These are phyloP conservation scores for Poliocrania exsul DNA, from an alignment of 2,797 vertebrate genomes.

Conservation along the genomic window DNA sequence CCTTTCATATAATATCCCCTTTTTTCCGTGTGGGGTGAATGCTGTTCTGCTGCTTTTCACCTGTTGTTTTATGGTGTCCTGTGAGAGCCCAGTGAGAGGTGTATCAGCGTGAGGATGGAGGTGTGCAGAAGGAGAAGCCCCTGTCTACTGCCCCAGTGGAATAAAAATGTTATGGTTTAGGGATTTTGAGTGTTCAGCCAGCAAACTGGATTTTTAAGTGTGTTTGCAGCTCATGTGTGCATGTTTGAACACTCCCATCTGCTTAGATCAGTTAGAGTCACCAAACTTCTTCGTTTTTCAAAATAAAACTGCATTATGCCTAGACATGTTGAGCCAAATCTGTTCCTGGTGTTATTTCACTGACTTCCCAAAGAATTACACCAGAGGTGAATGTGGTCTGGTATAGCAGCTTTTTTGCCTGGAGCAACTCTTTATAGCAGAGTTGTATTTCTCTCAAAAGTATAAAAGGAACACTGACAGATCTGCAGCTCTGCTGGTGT, in stretches of 20 bases:
- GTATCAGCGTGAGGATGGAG: accelerated
- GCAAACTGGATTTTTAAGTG: background rate
- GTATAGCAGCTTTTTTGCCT: constrained; percentile 58
- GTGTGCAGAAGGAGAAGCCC: background rate
- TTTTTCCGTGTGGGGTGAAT: accelerated
- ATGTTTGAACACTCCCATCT: constrained; percentile 39
- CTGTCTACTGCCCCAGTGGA: background rate
- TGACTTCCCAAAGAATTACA: constrained; percentile 33
- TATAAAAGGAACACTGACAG: constrained; percentile 61
- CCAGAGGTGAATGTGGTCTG: constrained; percentile 51
- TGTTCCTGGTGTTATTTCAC: constrained; percentile 57
- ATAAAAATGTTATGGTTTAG: background rate
- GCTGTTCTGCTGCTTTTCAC: background rate
- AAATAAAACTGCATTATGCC: constrained; percentile 47
- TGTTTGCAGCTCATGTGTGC: background rate
- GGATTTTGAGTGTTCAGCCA: background rate
- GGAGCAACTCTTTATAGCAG: constrained; percentile 50
- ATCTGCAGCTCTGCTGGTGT: constrained; percentile 59
- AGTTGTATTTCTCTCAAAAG: constrained; percentile 65
- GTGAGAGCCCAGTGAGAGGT: background rate
- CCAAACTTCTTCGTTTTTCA: constrained; percentile 22
- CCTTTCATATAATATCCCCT: background rate
- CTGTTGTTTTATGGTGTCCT: accelerated
- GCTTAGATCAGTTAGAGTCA: constrained; percentile 18
- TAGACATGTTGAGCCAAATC: constrained; percentile 56